Evolutionary conservation across 2,113 vertebrate genomes (phyloP), one percentile per base, ranked within the genome.

Genomic region (Paralichthys olivaceus): DNA sequence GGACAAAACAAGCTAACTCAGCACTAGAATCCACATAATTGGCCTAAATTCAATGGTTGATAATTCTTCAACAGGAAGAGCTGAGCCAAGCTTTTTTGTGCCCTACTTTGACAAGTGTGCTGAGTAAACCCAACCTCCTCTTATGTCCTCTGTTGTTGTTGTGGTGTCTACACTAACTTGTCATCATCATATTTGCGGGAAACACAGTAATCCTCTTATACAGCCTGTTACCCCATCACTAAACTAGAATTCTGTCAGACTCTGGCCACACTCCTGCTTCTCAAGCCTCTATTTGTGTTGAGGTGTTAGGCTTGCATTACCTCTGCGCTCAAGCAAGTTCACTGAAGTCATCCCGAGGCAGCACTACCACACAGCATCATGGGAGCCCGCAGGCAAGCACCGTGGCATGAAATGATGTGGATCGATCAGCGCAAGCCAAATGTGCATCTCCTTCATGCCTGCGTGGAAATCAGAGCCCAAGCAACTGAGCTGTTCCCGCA

Each of bases 101-200:
- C 47, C 84, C 80, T 79, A 77, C 63, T 87, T 87, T 87, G 77
- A 72, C 54, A 74, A 86, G 59, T 63, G 22, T 69, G 61, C 58
- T 68, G 78, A 77, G 60, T 54, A 76, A 79, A 67, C 86, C 63
- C 14, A 51, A 57, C 45, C 22, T 70, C 22, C 63, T 45, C 58
- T 43, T 56, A 26, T 75, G 29, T 81, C 57, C 71, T 85, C 70
- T 59, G 63, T 67, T 78, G 79, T 80, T 81, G 65, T 72, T 71
- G 54, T 80, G 69, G 65, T 58, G 66, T 69, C 66, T 68, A 45
- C 12, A 40, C 25, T 75, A 79, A 79, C 64, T 69, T 86, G 66
- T 66, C 83, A 80, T 71, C 61, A 77, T 67, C 45, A 71, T 37
- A 78, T 80, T 61, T 72, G 77, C 26, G 0, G 64, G 69, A 72